phyloP scores from a whole-genome alignment of 2,113 vertebrate genomes.

The Phaetusa simplex region DNA sequence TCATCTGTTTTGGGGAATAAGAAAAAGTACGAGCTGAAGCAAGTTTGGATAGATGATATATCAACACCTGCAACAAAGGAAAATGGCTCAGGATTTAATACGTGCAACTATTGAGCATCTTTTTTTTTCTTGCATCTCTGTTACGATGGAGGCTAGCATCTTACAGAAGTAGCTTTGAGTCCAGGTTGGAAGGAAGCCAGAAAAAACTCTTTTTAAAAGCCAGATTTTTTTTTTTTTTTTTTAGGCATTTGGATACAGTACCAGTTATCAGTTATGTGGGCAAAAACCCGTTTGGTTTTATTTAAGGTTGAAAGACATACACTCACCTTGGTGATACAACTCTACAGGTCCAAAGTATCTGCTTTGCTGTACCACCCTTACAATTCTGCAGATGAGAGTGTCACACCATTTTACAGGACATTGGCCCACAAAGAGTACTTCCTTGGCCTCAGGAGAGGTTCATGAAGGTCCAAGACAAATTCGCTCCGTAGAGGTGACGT shows the following conservation, averaged over 20 bases:
- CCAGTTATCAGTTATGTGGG: neutral
- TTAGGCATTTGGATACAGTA: neutral
- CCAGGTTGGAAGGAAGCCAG: neutral
- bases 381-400: neutral
- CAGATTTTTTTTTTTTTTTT: conserved; percentile 1
- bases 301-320: neutral
- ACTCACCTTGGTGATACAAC: neutral
- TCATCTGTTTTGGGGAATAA: neutral
- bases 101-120: neutral
- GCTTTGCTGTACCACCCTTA: neutral
- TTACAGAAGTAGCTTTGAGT: neutral
- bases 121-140: neutral
- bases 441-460: neutral
- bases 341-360: neutral
- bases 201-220: neutral
- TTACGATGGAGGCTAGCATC: neutral
- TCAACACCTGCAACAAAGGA: neutral
- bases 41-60: neutral
- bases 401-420: neutral
- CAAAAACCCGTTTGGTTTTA: neutral
- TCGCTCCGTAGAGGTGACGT: neutral
- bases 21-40: neutral
- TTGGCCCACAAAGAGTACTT: neutral
- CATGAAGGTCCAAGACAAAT: neutral
- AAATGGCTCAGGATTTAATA: neutral